These are phyloP conservation scores for Erebia palarica DNA, from an alignment of 2,888 invertebrate species.

Conservation along the genomic window DNA sequence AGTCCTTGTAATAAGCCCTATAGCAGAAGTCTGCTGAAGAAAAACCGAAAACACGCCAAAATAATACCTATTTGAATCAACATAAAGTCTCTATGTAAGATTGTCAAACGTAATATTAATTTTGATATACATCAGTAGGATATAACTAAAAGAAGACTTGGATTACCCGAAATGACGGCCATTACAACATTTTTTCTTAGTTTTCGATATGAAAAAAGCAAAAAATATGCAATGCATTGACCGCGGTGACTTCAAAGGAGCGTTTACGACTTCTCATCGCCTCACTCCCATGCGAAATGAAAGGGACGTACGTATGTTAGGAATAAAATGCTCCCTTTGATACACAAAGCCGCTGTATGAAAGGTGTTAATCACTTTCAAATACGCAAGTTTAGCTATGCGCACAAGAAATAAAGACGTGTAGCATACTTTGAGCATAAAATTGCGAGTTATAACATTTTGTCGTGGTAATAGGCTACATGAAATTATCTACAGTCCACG, in stretches of 20 bases:
- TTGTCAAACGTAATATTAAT: slow-evolving; percentile 30
- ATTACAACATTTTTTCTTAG: slow-evolving; percentile 70
- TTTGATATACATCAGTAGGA: slow-evolving; percentile 56
- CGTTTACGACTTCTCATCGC: slow-evolving; percentile 62
- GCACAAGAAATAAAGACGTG: slow-evolving; percentile 14
- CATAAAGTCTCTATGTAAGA: slow-evolving; percentile 27
- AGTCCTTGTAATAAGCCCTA: slow-evolving; percentile 61
- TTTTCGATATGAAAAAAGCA: slow-evolving; percentile 73
- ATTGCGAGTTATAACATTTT: slow-evolving; percentile 13
- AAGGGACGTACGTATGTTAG: slow-evolving; percentile 41
- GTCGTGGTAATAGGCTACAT: slow-evolving; percentile 12
- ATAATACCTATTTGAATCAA: slow-evolving; percentile 29
- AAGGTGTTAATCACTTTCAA: slow-evolving; percentile 42
- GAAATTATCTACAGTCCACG: neutral
- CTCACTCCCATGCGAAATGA: slow-evolving; percentile 42
- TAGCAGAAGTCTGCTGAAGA: slow-evolving; percentile 31
- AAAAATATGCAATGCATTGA: slow-evolving; percentile 69
- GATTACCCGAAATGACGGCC: slow-evolving; percentile 75
- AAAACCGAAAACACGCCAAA: slow-evolving; percentile 30
- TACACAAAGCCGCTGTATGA: slow-evolving; percentile 53
- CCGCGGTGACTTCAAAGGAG: slow-evolving; percentile 75
- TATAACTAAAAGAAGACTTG: slow-evolving; percentile 44
- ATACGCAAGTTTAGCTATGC: slow-evolving; percentile 26
- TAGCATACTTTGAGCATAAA: slow-evolving; percentile 17
- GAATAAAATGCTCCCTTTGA: slow-evolving; percentile 62